phyloP scores from a whole-genome alignment of 2,113 vertebrate species.

The Chlamydotis undulata region DNA sequence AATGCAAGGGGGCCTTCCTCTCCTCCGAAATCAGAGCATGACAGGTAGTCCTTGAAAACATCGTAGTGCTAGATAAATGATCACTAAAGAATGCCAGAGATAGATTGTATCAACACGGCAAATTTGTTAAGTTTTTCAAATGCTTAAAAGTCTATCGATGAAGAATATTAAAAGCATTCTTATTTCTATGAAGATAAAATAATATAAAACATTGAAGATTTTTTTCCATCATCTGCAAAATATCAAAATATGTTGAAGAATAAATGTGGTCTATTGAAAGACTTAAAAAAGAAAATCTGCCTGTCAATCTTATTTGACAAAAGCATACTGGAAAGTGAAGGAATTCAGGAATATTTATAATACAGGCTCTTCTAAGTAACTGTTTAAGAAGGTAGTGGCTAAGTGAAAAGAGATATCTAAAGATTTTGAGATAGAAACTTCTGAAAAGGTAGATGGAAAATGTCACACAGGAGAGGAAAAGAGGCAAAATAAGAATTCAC shows the following conservation, averaged over 20 bases:
- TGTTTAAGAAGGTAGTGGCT: neutral
- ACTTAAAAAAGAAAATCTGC: neutral
- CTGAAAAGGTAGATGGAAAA: neutral
- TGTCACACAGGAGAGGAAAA: neutral
- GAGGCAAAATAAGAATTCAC: neutral
- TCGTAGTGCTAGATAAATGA: neutral
- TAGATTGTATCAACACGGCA: neutral
- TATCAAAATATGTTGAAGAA: neutral
- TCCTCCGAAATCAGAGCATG: too few species aligned
- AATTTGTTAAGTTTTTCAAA: neutral
- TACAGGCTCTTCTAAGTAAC: neutral
- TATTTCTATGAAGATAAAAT: neutral
- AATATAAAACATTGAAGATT: neutral
- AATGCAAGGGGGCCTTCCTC: too few species aligned
- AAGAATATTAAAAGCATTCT: neutral
- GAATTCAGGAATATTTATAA: neutral
- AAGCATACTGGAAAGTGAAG: neutral
- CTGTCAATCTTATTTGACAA: neutral
- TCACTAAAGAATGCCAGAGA: neutral
- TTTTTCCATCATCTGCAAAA: neutral
- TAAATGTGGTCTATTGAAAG: neutral
- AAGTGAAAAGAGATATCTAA: neutral
- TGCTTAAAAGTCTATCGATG: neutral
- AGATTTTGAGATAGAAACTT: neutral
- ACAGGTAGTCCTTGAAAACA: neutral